phyloP scores from a whole-genome alignment of 2,797 vertebrate genomes.

The Enteromius trimaculatus region DNA sequence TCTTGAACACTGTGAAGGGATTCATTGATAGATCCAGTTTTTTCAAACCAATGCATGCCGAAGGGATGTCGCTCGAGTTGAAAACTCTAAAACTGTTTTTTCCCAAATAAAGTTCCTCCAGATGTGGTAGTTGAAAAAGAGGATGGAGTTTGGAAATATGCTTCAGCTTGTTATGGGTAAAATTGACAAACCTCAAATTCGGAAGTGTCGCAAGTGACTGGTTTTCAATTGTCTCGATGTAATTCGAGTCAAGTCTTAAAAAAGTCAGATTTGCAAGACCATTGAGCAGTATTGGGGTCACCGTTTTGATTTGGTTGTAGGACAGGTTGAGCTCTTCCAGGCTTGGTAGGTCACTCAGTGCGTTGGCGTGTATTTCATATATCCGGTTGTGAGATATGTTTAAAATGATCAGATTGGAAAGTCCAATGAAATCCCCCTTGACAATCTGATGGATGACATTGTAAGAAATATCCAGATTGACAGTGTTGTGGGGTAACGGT shows the following conservation, averaged over 20 bases:
- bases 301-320: slow-evolving; percentile 37
- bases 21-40: slow-evolving; percentile 42
- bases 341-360: slow-evolving; percentile 35
- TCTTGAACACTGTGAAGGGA: slow-evolving; percentile 27
- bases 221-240: slow-evolving; percentile 39
- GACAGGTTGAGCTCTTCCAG: slow-evolving; percentile 47
- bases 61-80: slow-evolving; percentile 26
- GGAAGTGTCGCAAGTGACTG: slow-evolving; percentile 42
- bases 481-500: slow-evolving; percentile 43
- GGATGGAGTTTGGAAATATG: slow-evolving; percentile 11
- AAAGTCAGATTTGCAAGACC: slow-evolving; percentile 42
- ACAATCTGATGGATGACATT: slow-evolving; percentile 56
- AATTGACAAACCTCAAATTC: slow-evolving; percentile 46
- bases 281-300: slow-evolving; percentile 30
- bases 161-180: slow-evolving; percentile 44
- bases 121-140: slow-evolving; percentile 21
- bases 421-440: slow-evolving; percentile 48
- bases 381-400: slow-evolving; percentile 59
- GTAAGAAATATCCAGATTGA: slow-evolving; percentile 56
- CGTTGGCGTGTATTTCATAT: slow-evolving; percentile 19
- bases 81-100: slow-evolving; percentile 48
- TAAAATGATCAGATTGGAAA: slow-evolving; percentile 43
- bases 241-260: slow-evolving; percentile 42
- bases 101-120: slow-evolving; percentile 48
- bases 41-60: neutral